A percentile compares a stretch with the other conserved stretches of the same genome.
Evolutionary conservation across 2,888 invertebrate species (phyloP).

Genomic region (Drosophila longiperda): DNA sequence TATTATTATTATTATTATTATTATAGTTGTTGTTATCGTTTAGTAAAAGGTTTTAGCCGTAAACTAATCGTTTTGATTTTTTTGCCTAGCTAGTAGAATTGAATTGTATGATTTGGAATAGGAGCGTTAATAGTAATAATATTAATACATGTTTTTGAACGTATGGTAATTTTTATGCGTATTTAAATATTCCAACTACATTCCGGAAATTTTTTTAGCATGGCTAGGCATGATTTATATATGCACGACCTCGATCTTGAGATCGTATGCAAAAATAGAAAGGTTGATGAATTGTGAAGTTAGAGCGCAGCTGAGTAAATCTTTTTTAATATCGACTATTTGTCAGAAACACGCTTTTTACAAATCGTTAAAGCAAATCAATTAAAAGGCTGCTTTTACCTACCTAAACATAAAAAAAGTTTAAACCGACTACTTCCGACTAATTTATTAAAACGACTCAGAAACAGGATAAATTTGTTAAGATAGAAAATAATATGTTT

Average conservation of each 20-base stretch:
- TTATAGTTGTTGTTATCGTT: constrained; percentile 28
- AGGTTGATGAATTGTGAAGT: constrained; percentile 36
- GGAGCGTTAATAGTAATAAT: neutral
- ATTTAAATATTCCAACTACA: constrained; percentile 14
- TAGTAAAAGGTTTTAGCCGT: constrained; percentile 57
- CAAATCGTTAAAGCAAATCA: neutral
- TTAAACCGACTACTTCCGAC: neutral
- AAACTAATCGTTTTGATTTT: constrained; percentile 59
- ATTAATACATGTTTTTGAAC: neutral
- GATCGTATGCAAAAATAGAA: constrained; percentile 33
- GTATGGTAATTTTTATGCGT: constrained; percentile 39
- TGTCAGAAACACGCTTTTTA: constrained; percentile 1
- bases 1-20: constrained; percentile 38
- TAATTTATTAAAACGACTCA: neutral
- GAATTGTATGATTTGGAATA: constrained; percentile 51
- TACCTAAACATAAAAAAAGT: neutral
- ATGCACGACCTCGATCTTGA: constrained; percentile 51
- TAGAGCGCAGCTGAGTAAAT: neutral
- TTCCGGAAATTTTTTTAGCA: constrained; percentile 41
- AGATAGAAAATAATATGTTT: neutral
- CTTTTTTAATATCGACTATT: constrained; percentile 3
- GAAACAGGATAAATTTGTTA: neutral
- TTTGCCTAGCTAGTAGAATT: constrained; percentile 52
- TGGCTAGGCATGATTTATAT: constrained; percentile 44
- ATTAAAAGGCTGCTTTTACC: neutral